phyloP scores from a whole-genome alignment of 2,113 vertebrate genomes.

The Hippopotamus amphibius region DNA sequence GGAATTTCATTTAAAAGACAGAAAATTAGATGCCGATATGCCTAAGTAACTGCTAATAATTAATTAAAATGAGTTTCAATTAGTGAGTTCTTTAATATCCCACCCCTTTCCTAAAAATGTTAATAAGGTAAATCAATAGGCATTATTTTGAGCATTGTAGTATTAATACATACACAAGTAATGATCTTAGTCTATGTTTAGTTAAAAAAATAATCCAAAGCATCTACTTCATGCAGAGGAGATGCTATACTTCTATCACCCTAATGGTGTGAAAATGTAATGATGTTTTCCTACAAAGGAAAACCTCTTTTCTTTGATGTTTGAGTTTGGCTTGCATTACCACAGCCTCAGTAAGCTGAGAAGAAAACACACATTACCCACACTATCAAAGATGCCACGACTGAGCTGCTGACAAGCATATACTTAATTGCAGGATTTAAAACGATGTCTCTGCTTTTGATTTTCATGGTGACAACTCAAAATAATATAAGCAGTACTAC shows the following conservation, averaged over 20 bases:
- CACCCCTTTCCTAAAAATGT: conserved; percentile 52
- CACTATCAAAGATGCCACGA: conserved; percentile 65
- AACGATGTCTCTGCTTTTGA: conserved; percentile 77
- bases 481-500: conserved; percentile 52
- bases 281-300: conserved; percentile 81
- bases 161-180: conserved; percentile 62
- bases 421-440: conserved; percentile 72
- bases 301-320: conserved; percentile 80
- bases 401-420: conserved; percentile 67
- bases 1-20: conserved; percentile 81
- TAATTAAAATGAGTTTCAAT: conserved; percentile 82
- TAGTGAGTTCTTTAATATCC: conserved; percentile 72
- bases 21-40: conserved; percentile 73
- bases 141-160: conserved; percentile 4
- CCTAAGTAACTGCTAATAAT: conserved; percentile 77
- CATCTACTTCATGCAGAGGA: conserved; percentile 76
- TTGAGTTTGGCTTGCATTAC: conserved; percentile 75
- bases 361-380: conserved; percentile 64
- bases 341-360: conserved; percentile 59
- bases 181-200: conserved; percentile 62
- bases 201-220: conserved; percentile 71
- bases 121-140: conserved; percentile 58
- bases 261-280: conserved; percentile 83
- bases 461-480: conserved; percentile 68
- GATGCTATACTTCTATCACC: conserved; percentile 72